phyloP scores from a whole-genome alignment of 2,888 invertebrate genomes.

The Cryptus armator region DNA sequence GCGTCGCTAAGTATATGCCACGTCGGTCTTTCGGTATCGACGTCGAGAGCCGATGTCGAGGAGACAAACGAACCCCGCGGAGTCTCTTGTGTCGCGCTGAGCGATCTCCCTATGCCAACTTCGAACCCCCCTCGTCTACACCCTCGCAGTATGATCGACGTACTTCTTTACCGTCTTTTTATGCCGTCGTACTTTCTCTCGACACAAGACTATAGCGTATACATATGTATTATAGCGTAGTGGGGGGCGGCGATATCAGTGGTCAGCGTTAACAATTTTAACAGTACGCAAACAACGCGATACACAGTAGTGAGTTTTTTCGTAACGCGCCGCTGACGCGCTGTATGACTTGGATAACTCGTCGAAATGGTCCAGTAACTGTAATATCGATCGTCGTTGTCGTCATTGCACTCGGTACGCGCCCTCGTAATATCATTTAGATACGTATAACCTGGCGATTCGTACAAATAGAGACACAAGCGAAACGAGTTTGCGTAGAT shows the following conservation, averaged over 20 bases:
- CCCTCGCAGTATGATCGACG: neutral
- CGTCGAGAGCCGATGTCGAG: conserved; percentile 14
- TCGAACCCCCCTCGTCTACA: neutral
- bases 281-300: conserved; percentile 24
- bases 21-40: conserved; percentile 53
- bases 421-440: conserved; percentile 8
- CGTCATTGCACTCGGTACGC: conserved; percentile 34
- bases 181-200: neutral
- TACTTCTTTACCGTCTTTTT: conserved; percentile 1
- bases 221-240: neutral
- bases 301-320: conserved; percentile 21
- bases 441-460: conserved; percentile 32
- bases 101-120: neutral
- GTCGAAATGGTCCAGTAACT: conserved; percentile 45
- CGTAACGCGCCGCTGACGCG: conserved; percentile 43
- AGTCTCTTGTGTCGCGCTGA: conserved; percentile 4
- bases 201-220: neutral
- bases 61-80: conserved; percentile 39
- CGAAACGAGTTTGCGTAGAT: conserved; percentile 54
- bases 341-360: conserved; percentile 32
- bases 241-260: neutral
- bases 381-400: conserved; percentile 37
- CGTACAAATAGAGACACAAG: conserved; percentile 50
- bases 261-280: conserved; percentile 35
- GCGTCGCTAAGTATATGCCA: conserved; percentile 49